These are phyloP conservation scores for Hydrolagus colliei DNA, from an alignment of 2,797 vertebrate species.

Conservation along the genomic window DNA sequence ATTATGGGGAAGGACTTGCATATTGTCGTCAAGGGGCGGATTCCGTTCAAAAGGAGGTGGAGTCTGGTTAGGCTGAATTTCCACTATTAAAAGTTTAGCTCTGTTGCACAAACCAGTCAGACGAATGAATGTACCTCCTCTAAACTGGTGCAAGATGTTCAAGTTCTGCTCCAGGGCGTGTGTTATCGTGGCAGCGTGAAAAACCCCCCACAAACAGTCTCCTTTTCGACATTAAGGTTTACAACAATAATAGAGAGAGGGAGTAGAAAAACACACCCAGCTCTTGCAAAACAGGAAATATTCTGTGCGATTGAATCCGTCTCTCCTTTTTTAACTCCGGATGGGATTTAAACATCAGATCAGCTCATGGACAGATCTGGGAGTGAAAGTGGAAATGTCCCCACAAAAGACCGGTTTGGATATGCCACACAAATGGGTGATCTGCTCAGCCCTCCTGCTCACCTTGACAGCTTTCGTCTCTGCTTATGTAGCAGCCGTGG, in stretches of 20 bases:
- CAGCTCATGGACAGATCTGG: neutral
- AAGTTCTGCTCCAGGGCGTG: neutral
- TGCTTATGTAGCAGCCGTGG: constrained; percentile 68
- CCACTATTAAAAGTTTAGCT: neutral
- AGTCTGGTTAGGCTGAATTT: neutral
- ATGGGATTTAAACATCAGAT: neutral
- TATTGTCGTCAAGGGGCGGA: neutral
- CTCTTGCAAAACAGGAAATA: neutral
- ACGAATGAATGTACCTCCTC: no score
- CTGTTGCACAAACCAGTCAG: neutral
- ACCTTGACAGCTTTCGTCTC: constrained; percentile 67
- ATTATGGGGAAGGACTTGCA: no score
- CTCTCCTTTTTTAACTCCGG: neutral
- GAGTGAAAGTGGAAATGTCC: neutral
- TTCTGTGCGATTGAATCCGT: neutral
- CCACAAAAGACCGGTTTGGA: neutral
- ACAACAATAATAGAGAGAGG: no score
- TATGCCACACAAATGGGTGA: constrained; percentile 39
- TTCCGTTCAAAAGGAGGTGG: neutral
- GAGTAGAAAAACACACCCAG: neutral
- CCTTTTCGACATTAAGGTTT: no score
- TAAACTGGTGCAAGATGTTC: neutral
- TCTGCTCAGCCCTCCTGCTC: constrained; percentile 56
- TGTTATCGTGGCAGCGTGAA: no score
- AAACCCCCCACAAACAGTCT: neutral